phyloP scores from a whole-genome alignment of 2,888 invertebrate species.

The Pseudolycoriella hygida region DNA sequence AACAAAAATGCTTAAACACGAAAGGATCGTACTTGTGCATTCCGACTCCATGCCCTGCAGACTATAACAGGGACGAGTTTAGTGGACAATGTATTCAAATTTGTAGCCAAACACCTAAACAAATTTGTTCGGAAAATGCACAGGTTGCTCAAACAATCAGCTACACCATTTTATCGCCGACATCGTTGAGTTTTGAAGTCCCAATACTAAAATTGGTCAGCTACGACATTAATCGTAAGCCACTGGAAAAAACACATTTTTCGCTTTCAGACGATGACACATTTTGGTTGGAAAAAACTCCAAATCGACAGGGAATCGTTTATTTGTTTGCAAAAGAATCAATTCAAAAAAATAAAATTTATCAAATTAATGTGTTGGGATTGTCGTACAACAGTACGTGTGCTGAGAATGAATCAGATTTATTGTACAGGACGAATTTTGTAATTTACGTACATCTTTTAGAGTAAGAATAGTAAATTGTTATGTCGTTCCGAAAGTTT shows the following conservation, averaged over 20 bases:
- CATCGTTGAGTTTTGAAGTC: constrained; percentile 6
- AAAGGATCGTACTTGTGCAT: constrained; percentile 34
- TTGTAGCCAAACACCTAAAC: constrained; percentile 10
- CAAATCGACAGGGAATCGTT: constrained; percentile 8
- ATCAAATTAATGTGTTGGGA: constrained; percentile 27
- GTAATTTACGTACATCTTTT: constrained; percentile 19
- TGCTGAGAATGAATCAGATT: constrained; percentile 13
- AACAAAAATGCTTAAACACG: constrained; percentile 34
- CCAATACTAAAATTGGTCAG: constrained; percentile 12
- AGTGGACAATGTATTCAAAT: constrained; percentile 15
- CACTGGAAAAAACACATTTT: constrained; percentile 10
- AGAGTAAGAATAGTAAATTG: no score
- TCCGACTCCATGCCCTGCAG: constrained; percentile 32
- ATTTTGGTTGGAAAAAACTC: constrained; percentile 8
- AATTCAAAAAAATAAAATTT: constrained; percentile 11
- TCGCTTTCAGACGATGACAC: constrained; percentile 6
- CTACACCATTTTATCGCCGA: constrained; percentile 11
- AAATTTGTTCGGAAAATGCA: constrained; percentile 13
- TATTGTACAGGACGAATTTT: constrained; percentile 19
- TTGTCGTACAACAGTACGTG: constrained; percentile 22
- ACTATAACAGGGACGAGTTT: constrained; percentile 14
- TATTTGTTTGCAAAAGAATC: constrained; percentile 10
- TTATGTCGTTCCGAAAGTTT: no score
- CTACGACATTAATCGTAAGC: constrained; percentile 11
- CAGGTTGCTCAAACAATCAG: constrained; percentile 14